Base-by-base conservation (phyloP, 2,113 vertebrate genomes). In the Megaptera novaeangliae region DNA sequence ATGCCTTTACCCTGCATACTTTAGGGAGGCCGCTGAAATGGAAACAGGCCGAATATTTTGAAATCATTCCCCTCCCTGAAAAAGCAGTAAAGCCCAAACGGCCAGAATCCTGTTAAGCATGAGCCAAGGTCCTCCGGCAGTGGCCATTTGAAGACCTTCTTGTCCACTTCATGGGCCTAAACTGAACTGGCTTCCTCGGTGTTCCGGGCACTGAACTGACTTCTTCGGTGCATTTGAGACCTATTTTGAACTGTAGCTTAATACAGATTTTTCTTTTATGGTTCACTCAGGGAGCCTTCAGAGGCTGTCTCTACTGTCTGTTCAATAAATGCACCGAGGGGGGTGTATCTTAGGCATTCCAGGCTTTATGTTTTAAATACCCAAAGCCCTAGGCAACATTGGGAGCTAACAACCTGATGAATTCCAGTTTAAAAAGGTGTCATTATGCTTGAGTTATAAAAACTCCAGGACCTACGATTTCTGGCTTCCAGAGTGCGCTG, bases 261-360 rank as follows among this genome's bases (percentile, higher is more conserved):
- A 86, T 83, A 44, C 61, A 78, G 88, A 82, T 49, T 83, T 97
- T 95, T 61, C 88, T 64, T 97, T 96, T 97, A 72, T 88, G 63
- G 63, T 64, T 95, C 92, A 83, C 57, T 15, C 0, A 74, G 88
- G 90, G 75, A 83, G 68, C 18, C 84, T 92, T 95, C 89, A 14
- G 84, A 86, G 44, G 39, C 92, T 80, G 68, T 59, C 31, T 74
- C 15, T 88, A 29, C 11, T 0, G 6, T 87, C 64, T 46, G 68
- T n/a, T 96, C 59, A 85, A 74, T 86, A 97, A 87, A 86, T 63
- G 84, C 36, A 52, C 77, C 59, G 52, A 91, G 61, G 4, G 0
- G 31, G 49, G 74, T n/a, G 9, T 77, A 7, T 88, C 64, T 63
- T 34, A 94, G 57, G 77, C 11, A 39, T 74, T 72, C 0, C 0